A percentile compares a stretch with the other conserved stretches of the same genome.
Conservation (phyloP, 2,888 invertebrate genomes). For the Catocala sponsa region DNA sequence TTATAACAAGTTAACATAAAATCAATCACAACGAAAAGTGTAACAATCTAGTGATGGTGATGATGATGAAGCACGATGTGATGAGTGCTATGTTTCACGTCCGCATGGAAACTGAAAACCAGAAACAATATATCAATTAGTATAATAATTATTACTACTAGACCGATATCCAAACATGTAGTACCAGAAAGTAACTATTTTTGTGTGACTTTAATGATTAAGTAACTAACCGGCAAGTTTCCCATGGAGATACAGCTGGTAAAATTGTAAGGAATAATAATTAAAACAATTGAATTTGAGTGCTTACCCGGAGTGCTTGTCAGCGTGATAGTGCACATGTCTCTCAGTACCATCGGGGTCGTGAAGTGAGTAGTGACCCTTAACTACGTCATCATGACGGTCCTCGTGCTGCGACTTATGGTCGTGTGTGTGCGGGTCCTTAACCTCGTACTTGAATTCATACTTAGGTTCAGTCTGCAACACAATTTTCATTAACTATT, state of each 20-base stretch:
- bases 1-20: not conserved
- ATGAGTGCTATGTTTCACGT: conserved; percentile 58
- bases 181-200: no score
- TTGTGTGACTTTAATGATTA: no score
- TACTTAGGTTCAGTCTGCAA: conserved; percentile 38
- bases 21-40: not conserved
- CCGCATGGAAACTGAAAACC: conserved; percentile 58
- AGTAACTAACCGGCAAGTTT: no score
- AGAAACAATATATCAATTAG: not conserved
- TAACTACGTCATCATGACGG: no score
- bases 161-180: no score
- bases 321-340: conserved; percentile 27
- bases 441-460: conserved; percentile 73
- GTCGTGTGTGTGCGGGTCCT: conserved; percentile 82
- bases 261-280: no score
- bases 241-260: no score
- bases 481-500: not conserved
- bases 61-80: conserved; percentile 62
- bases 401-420: no score
- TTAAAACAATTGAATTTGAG: no score
- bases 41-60: conserved; percentile 33
- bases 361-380: no score
- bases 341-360: no score
- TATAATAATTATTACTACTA: no score
- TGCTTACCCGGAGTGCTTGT: conserved; percentile 37